Base-by-base conservation (phyloP, 1,140 invertebrate species). In the Drosophila guanche region DNA sequence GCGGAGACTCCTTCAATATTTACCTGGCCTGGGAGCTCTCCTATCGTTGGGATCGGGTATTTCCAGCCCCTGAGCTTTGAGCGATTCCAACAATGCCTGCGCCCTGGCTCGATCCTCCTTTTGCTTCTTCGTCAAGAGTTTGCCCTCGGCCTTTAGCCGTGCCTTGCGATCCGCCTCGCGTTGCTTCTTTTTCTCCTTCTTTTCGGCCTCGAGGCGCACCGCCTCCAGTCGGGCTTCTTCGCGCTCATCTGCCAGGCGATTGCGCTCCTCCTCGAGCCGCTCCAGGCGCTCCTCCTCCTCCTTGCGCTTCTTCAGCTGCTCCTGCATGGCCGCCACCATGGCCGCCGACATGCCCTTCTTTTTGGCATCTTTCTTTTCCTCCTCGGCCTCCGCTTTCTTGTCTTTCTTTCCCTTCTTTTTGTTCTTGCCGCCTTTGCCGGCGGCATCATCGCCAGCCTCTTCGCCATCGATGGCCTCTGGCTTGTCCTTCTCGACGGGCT, bases 91-190 rank as follows among this genome's bases (percentile, higher is more conserved):
- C 93, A 98, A 95, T 41, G 96, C 96, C 91, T 97, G 95, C 2
- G 97, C 96, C 73, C 97, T 93, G 1, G 96, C 96, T 67, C 95
- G 94, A 74, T 98, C 97, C 75, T 97, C 95, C 89, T 97, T 97
- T 89, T 99, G 97, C 92, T 98, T 98, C 0, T 96, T 94, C 4
- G 97, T 98, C 33, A 99, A 91, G 22, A 98, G 92, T 93, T 98
- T 99, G 2, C 98, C 98, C 93, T 99, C 98, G 22, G 96, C 96
- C 91, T 99, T 99, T 40, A 98, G 92, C 86, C 97, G 94, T 90
- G 98, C 97, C 92, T 97, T 97, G 61, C 96, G 94, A 89, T 99
- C 98, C 79, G 99, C 99, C 93, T 99, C 97, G 89, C 98, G 98
- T 79, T 97, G 94, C 89, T 99, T 99, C 89, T 98, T 98, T 69